Conservation (phyloP, 2,113 vertebrate species). For the Ictalurus punctatus region DNA sequence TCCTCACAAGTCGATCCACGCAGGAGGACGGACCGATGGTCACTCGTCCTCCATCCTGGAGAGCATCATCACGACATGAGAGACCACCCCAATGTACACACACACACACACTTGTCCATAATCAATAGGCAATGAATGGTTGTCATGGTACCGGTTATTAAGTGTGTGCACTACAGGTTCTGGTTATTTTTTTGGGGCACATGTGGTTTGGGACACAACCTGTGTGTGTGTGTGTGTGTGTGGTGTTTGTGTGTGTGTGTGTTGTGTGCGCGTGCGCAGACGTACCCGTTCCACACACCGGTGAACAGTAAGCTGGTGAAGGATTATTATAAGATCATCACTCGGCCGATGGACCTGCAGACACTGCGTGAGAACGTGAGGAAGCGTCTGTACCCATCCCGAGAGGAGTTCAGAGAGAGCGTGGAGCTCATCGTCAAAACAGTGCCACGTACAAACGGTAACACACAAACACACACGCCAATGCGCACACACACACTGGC, state of each 20-base stretch:
- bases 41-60: slow-evolving; percentile 91
- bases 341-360: slow-evolving; percentile 95
- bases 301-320: slow-evolving; percentile 97
- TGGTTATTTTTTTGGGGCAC: background rate
- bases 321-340: slow-evolving; percentile 98
- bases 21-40: slow-evolving; percentile 97
- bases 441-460: slow-evolving; percentile 96
- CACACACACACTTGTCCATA: background rate
- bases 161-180: background rate
- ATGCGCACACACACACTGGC: background rate
- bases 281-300: slow-evolving; percentile 95
- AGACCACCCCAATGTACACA: slow-evolving; percentile 87
- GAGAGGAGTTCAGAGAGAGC: slow-evolving; percentile 93
- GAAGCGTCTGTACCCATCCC: slow-evolving; percentile 90
- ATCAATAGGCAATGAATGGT: background rate
- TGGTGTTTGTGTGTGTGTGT: background rate
- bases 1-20: slow-evolving; percentile 98
- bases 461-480: slow-evolving; percentile 31
- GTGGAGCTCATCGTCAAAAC: slow-evolving; percentile 94
- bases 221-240: background rate
- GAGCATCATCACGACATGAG: slow-evolving; percentile 95
- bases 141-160: background rate
- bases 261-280: slow-evolving; percentile 69
- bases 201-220: slow-evolving; percentile 72
- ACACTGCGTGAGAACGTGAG: slow-evolving; percentile 95